phyloP scores from a whole-genome alignment of 2,113 vertebrate species.

The Psephotus haematonotus region DNA sequence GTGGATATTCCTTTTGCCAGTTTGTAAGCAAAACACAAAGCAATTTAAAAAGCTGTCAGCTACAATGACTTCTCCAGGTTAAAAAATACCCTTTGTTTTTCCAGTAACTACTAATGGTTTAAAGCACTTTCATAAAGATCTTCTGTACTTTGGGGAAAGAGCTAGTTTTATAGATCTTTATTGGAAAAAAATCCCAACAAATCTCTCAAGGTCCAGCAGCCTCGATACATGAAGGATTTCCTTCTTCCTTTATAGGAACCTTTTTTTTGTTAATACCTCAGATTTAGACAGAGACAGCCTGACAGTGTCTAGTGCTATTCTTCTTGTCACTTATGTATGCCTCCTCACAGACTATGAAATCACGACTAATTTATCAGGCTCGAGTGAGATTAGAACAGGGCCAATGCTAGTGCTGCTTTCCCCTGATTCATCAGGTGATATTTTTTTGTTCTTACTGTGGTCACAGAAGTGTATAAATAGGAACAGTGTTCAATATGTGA shows the following conservation, averaged over 20 bases:
- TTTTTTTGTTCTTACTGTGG: background rate
- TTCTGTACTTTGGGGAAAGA: background rate
- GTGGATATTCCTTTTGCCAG: background rate
- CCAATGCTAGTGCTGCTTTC: conserved; percentile 18
- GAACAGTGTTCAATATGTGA: background rate
- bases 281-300: background rate
- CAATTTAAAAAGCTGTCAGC: conserved; percentile 31
- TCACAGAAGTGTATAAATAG: conserved; percentile 20
- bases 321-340: conserved; percentile 15
- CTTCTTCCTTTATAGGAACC: background rate
- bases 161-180: background rate
- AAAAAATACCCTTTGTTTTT: conserved; percentile 35
- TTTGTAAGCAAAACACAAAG: conserved; percentile 6
- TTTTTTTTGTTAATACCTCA: background rate
- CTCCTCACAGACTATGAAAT: conserved; percentile 46
- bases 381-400: conserved; percentile 29
- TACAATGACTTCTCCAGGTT: background rate
- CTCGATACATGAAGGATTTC: background rate
- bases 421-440: conserved; percentile 42
- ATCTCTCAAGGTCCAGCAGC: background rate
- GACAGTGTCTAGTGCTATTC: background rate
- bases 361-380: conserved; percentile 55
- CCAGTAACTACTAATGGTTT: conserved; percentile 1
- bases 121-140: conserved; percentile 10
- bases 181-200: background rate